These are phyloP conservation scores for Aurelia aurita DNA, from an alignment of 30 jellyfish, hydroid and myxozoan species.

Conservation along the genomic window DNA sequence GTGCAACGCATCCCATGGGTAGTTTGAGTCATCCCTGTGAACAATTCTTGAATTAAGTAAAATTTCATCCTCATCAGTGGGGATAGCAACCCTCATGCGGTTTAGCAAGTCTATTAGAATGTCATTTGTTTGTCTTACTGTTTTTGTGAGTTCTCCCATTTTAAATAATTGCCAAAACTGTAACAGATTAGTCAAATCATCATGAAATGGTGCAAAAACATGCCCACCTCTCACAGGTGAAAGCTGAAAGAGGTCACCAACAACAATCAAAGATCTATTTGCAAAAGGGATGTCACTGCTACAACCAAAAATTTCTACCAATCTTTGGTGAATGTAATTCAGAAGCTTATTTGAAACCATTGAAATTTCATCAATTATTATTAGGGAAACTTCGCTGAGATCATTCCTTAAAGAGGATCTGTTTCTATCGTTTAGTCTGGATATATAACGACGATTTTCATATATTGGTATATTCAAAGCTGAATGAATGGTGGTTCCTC, in stretches of 20 bases:
- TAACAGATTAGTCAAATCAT: background rate
- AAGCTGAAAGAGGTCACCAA: slow-evolving; percentile 25
- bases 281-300: background rate
- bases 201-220: background rate
- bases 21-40: background rate
- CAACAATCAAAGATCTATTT: background rate
- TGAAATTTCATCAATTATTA: slow-evolving; percentile 29
- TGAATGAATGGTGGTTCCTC: slow-evolving; percentile 36
- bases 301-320: slow-evolving; percentile 30
- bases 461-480: slow-evolving; percentile 26
- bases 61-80: background rate
- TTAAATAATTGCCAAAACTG: background rate
- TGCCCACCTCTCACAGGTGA: slow-evolving; percentile 5
- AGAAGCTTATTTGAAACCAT: slow-evolving; percentile 13
- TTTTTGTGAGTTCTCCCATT: slow-evolving; percentile 20
- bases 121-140: background rate
- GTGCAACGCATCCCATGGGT: slow-evolving; percentile 30
- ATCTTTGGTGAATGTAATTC: slow-evolving; percentile 26
- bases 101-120: slow-evolving; percentile 21
- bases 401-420: slow-evolving; percentile 3
- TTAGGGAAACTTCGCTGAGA: background rate
- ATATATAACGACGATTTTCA: background rate
- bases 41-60: background rate
- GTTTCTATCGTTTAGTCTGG: background rate
- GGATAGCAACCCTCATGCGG: background rate